phyloP scores from a whole-genome alignment of 2,888 invertebrate species.

The Leucoma salicis region DNA sequence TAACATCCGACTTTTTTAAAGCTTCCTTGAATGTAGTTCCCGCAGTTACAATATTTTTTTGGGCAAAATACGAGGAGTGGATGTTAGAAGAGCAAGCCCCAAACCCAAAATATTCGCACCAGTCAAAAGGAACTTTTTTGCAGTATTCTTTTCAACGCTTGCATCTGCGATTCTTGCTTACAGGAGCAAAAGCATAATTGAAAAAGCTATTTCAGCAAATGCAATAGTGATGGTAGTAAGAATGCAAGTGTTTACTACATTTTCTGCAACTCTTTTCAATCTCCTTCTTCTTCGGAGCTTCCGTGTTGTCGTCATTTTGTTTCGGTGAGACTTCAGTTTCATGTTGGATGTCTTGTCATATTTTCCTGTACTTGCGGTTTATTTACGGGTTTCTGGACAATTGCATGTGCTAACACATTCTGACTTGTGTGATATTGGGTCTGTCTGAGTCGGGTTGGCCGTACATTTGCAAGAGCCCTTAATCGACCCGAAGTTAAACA shows the following conservation, averaged over 20 bases:
- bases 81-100: no score
- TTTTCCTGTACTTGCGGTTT: constrained; percentile 7
- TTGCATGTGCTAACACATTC: constrained; percentile 48
- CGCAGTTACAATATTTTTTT: no score
- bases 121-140: no score
- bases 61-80: no score
- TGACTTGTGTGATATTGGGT: constrained; percentile 33
- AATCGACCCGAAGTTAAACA: constrained; percentile 39
- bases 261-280: constrained; percentile 48
- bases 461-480: constrained; percentile 1
- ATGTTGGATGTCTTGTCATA: not conserved
- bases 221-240: constrained; percentile 19
- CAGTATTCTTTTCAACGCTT: no score
- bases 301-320: constrained; percentile 44
- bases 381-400: constrained; percentile 7
- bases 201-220: constrained; percentile 26
- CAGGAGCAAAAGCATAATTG: constrained; percentile 42
- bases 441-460: constrained; percentile 28
- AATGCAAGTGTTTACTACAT: constrained; percentile 49
- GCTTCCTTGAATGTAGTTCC: no score
- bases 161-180: not conserved
- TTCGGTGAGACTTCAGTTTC: not conserved
- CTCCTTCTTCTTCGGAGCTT: constrained; percentile 41
- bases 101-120: no score
- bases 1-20: no score